These are phyloP conservation scores for Tachysurus fulvidraco DNA, from an alignment of 2,113 vertebrate species.

Conservation along the genomic window DNA sequence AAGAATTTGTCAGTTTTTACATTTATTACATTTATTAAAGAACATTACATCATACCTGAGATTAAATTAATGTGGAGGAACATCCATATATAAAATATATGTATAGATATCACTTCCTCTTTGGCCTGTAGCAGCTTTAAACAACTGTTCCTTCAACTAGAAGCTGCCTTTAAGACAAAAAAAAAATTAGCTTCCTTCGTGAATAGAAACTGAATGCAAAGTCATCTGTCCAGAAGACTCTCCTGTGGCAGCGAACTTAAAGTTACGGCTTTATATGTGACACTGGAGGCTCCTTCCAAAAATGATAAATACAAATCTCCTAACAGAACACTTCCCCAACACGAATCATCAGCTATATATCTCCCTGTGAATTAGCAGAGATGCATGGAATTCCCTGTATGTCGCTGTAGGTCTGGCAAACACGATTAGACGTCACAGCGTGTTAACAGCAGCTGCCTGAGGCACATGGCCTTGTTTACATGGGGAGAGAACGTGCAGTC, in stretches of 20 bases:
- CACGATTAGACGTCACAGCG: slow-evolving; percentile 45
- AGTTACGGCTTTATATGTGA: not conserved
- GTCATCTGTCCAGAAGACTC: not conserved
- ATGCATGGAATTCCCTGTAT: slow-evolving; percentile 26
- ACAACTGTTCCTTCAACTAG: not conserved
- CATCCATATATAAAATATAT: not conserved
- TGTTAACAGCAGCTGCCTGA: slow-evolving; percentile 41
- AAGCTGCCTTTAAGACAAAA: not conserved
- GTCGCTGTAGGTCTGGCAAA: slow-evolving; percentile 48
- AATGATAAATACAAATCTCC: not conserved
- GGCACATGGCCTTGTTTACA: slow-evolving; percentile 35
- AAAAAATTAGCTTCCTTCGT: not conserved
- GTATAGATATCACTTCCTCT: not conserved
- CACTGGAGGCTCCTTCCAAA: not conserved
- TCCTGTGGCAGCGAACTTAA: not conserved
- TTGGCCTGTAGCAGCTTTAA: not conserved
- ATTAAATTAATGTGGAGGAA: not conserved
- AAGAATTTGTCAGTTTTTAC: not conserved
- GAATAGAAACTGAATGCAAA: not conserved
- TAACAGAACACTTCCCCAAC: not conserved
- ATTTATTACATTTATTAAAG: not conserved
- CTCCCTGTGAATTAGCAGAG: not conserved
- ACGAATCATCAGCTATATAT: not conserved
- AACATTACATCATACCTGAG: not conserved
- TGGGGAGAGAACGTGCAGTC: slow-evolving; percentile 33